A percentile compares a stretch with the other conserved stretches of the same genome.
Conservation (phyloP, 2,113 vertebrate genomes). For the Nanorana parkeri region DNA sequence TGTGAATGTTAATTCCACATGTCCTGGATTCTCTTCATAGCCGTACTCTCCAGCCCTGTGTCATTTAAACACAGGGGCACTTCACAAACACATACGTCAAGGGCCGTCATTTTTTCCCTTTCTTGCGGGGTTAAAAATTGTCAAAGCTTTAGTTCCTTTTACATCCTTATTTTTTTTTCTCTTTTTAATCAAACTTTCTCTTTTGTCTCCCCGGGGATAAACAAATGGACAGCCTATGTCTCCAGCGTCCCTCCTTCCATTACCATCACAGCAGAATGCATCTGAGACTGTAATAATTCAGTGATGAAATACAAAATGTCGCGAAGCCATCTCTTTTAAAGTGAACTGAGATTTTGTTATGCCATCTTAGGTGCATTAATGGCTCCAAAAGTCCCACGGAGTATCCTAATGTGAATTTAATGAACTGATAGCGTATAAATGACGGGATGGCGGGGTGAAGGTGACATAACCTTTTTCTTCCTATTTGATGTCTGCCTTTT, state of each 20-base stretch:
- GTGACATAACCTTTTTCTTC: constrained; percentile 90
- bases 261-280: constrained; percentile 86
- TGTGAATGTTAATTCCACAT: too few relatives aligned
- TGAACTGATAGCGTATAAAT: constrained; percentile 93
- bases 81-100: neutral
- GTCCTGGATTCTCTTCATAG: too few relatives aligned
- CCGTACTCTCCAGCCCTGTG: too few relatives aligned
- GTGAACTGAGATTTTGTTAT: constrained; percentile 88
- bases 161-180: constrained; percentile 51
- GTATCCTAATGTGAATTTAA: constrained; percentile 99
- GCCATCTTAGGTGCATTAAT: constrained; percentile 93
- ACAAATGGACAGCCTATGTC: constrained; percentile 91
- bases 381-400: constrained; percentile 88
- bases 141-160: constrained; percentile 83
- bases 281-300: constrained; percentile 90
- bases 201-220: constrained; percentile 81
- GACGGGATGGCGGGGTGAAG: constrained; percentile 91
- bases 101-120: neutral
- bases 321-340: constrained; percentile 86
- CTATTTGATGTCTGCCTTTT: constrained; percentile 82
- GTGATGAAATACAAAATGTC: constrained; percentile 92
- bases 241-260: constrained; percentile 83
- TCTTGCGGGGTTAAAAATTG: constrained; percentile 74
- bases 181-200: constrained; percentile 85
- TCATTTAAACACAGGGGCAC: too few relatives aligned